Conservation (phyloP, 2,113 vertebrate genomes). For the Corythornis vintsioides region DNA sequence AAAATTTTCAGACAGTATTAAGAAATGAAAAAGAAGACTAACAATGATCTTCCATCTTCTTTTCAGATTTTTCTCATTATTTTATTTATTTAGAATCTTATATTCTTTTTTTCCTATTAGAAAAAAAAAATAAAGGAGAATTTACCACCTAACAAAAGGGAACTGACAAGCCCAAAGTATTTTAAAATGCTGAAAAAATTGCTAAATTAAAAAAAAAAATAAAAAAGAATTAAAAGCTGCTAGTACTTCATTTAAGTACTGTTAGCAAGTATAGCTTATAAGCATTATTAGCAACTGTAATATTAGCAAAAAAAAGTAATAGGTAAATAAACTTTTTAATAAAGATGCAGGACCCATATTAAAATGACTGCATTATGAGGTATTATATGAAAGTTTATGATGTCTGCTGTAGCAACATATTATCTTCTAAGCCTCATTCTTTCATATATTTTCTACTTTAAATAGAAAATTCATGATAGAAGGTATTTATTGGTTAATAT, state of each 20-base stretch:
- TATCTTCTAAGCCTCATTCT: not conserved
- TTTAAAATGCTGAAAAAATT: not conserved
- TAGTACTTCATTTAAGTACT: not conserved
- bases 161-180: not conserved
- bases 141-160: not conserved
- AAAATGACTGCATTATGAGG: not conserved
- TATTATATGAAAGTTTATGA: slow-evolving; percentile 6
- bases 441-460: slow-evolving; percentile 15
- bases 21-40: not conserved
- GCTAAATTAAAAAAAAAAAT: not conserved
- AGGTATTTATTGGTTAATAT: slow-evolving; percentile 41
- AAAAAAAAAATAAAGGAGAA: not conserved
- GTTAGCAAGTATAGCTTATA: not conserved
- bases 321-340: not conserved
- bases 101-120: not conserved
- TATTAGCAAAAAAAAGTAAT: not conserved
- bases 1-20: not conserved
- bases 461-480: slow-evolving; percentile 22
- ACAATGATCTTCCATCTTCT: not conserved
- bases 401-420: not conserved
- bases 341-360: not conserved
- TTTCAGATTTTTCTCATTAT: not conserved
- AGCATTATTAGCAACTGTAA: not conserved
- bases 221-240: not conserved
- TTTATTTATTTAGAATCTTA: not conserved